Evolutionary conservation across 2,888 invertebrate genomes (phyloP).

Genomic region (Drosophila bunnanda): DNA sequence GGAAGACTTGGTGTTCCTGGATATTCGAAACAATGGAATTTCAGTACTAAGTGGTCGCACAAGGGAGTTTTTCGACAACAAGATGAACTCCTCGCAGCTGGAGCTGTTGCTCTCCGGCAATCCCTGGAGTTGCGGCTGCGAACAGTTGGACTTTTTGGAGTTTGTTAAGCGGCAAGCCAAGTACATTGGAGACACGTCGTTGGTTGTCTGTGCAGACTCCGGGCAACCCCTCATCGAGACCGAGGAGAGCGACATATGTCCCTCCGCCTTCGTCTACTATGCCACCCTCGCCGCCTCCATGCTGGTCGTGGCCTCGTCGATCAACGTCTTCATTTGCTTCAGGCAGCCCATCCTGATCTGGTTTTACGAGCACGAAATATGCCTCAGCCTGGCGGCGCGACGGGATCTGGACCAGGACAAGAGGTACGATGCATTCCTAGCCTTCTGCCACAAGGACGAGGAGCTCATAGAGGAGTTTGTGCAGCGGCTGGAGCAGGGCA

Average conservation of each 20-base stretch:
- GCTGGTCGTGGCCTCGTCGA: background rate
- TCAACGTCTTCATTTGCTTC: constrained; percentile 17
- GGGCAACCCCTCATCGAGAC: background rate
- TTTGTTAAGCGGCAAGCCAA: constrained; percentile 7
- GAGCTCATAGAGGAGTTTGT: constrained; percentile 28
- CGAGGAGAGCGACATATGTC: constrained; percentile 26
- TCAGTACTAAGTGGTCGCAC: background rate
- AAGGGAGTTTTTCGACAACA: background rate
- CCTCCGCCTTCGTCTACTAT: constrained; percentile 14
- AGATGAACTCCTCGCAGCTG: background rate
- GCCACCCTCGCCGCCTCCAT: background rate
- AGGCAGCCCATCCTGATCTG: constrained; percentile 32
- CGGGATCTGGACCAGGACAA: constrained; percentile 14
- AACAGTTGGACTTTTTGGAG: constrained; percentile 1
- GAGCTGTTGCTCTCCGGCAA: constrained; percentile 2
- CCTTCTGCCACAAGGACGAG: constrained; percentile 34
- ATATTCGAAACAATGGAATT: constrained; percentile 7
- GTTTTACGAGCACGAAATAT: constrained; percentile 40
- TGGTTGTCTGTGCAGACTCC: background rate
- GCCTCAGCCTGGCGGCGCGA: constrained; percentile 7
- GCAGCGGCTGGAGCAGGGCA: constrained; percentile 26
- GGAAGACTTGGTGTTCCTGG: background rate
- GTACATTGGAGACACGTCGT: background rate
- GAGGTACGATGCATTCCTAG: constrained; percentile 37
- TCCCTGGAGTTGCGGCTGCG: constrained; percentile 25